Conservation (phyloP, 2,888 invertebrate species). For the Chalcis sispes region DNA sequence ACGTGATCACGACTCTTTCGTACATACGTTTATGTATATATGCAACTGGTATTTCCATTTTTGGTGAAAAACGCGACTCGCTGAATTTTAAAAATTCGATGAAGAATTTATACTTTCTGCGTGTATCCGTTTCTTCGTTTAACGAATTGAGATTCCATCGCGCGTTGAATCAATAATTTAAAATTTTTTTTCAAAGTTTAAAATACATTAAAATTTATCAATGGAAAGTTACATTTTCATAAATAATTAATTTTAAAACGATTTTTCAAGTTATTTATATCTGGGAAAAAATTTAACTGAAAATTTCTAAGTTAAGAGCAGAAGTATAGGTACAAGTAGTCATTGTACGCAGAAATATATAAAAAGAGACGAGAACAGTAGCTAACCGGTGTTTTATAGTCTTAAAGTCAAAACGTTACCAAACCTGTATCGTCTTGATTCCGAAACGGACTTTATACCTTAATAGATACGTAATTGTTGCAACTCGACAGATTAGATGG, state of each 20-base stretch:
- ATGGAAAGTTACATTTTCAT: no score
- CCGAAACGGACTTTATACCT: slow-evolving; percentile 19
- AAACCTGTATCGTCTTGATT: slow-evolving; percentile 40
- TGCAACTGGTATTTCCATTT: slow-evolving; percentile 17
- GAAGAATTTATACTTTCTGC: neutral
- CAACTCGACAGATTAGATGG: slow-evolving; percentile 15
- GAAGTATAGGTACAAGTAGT: no score
- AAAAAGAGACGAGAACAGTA: neutral
- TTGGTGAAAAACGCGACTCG: neutral
- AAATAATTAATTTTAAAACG: no score
- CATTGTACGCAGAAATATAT: no score
- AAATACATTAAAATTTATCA: no score
- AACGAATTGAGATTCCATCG: no score
- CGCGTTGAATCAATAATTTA: no score
- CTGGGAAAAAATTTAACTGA: no score
- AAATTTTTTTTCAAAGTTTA: no score
- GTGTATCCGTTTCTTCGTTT: neutral
- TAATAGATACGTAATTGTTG: slow-evolving; percentile 31
- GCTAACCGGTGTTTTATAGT: neutral
- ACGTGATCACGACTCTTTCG: neutral
- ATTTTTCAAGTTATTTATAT: no score
- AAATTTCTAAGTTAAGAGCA: no score
- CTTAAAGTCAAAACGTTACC: slow-evolving; percentile 5
- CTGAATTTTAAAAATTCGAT: neutral
- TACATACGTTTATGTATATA: no score